These are phyloP conservation scores for Nipponia nippon DNA, from an alignment of 2,113 vertebrate genomes.

Conservation along the genomic window DNA sequence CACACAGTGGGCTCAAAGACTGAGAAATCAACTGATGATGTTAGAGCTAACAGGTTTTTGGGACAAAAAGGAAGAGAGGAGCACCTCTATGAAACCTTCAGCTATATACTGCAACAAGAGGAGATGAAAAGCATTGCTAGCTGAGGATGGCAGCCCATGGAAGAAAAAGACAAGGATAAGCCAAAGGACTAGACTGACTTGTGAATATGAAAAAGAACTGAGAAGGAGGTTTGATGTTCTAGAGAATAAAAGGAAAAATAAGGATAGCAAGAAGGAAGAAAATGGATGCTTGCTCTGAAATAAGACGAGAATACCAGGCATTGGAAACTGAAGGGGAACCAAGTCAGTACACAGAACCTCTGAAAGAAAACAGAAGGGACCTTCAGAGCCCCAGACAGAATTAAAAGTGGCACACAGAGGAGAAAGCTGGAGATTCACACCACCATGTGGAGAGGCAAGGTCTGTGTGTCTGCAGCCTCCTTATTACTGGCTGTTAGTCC, in stretches of 20 bases:
- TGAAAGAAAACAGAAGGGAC: background rate
- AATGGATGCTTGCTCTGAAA: background rate
- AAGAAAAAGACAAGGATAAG: background rate
- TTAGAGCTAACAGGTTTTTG: background rate
- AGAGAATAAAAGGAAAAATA: background rate
- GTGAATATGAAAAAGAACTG: background rate
- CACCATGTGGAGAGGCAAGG: background rate
- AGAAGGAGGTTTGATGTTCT: background rate
- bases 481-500: background rate
- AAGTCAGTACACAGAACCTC: background rate
- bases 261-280: background rate
- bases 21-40: background rate
- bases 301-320: background rate
- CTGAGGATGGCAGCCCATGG: background rate
- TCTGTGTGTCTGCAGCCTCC: accelerated
- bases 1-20: background rate
- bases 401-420: background rate
- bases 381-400: background rate
- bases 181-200: background rate
- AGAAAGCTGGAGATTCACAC: background rate
- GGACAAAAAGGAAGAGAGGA: background rate
- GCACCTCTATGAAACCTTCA: background rate
- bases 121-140: background rate
- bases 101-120: background rate
- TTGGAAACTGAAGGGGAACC: background rate